Evolutionary conservation across 2,797 vertebrate genomes (phyloP), one percentile per base, ranked within the genome.

Genomic region (Psittacula derbiana): DNA sequence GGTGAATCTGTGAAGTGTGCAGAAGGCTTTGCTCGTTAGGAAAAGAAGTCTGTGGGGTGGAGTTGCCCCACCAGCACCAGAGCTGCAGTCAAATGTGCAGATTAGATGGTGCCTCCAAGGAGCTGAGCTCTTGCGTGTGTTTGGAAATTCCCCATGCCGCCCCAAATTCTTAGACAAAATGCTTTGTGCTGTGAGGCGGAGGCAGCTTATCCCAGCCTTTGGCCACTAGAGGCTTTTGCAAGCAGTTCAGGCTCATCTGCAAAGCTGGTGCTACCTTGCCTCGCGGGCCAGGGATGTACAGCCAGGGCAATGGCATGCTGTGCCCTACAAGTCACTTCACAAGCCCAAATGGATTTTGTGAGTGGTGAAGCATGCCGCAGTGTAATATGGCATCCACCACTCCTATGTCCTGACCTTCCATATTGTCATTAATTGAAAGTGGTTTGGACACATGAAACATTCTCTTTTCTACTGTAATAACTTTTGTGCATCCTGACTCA

Each of bases 21-120:
- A 92, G 89, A 92, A 92, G 88, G 88, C 55, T 95, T 67, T 94
- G 74, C 89, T 97, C 80, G 28, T 92, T 65, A 93, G 61, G 40
- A 55, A 67, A 27, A 82, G 74, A 86, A 30, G 52, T 71, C 80
- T 82, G 82, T 44, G 38, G 86, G 71, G 94, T 87, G 90, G 94
- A 76, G 83, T 8, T 8, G 25, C 44, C 70, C 80, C 71, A 66
- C 27, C 41, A 75, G 81, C 0, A 0, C 73, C 78, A 16, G 66
- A 50, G 70, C 92, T 80, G 76, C 86, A 84, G 84, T 65, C 81
- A 65, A 61, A 27, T 8, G 1, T 1, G 12, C 24, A 33, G 65
- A 70, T 78, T n/a, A 72, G 47, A 67, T 36, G 19, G 57, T 86
- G 70, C 55, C 82, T 93, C 58, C 43, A 17, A 75, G 66, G 82